Percentiles rank a stretch among this genome's conserved stretches.
These are phyloP conservation scores for Atherinomorus stipes DNA, from an alignment of 2,113 vertebrate species.

Conservation along the genomic window DNA sequence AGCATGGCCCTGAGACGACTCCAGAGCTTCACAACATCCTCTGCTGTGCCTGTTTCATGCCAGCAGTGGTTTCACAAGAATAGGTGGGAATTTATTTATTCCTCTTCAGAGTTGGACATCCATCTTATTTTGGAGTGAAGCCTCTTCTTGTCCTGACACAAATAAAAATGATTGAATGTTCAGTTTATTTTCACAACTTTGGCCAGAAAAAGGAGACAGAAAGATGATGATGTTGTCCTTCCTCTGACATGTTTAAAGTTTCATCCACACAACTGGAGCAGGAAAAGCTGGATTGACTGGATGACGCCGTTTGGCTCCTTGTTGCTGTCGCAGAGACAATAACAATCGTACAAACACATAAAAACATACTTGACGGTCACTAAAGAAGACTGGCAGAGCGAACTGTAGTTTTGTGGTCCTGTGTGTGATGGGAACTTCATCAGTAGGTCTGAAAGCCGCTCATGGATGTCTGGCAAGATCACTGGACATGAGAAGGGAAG, in stretches of 20 bases:
- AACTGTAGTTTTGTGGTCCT: constrained; percentile 39
- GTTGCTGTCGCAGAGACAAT: constrained; percentile 32
- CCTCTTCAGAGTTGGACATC: constrained; percentile 5
- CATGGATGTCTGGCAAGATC: no score
- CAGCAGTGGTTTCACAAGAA: constrained; percentile 30
- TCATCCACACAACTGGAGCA: constrained; percentile 8
- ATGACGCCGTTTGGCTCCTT: constrained; percentile 41
- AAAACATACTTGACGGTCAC: constrained; percentile 1
- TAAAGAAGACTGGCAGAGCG: constrained; percentile 44
- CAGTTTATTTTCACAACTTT: constrained; percentile 46
- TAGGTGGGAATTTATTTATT: constrained; percentile 30
- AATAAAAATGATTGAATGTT: constrained; percentile 45
- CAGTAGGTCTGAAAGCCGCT: no score
- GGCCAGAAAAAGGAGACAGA: background rate
- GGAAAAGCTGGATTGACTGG: background rate
- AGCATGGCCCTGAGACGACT: constrained; percentile 39
- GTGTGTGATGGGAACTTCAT: constrained; percentile 29
- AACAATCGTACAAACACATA: constrained; percentile 37
- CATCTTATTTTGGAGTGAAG: background rate
- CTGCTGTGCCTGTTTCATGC: constrained; percentile 11
- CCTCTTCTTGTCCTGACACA: constrained; percentile 1
- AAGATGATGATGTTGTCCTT: constrained; percentile 1
- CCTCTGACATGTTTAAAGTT: constrained; percentile 15
- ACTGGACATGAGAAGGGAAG: no score
- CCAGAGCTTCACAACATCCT: constrained; percentile 25